Base-by-base conservation (phyloP, 1,140 invertebrate genomes). In the Arctopsyche grandis region DNA sequence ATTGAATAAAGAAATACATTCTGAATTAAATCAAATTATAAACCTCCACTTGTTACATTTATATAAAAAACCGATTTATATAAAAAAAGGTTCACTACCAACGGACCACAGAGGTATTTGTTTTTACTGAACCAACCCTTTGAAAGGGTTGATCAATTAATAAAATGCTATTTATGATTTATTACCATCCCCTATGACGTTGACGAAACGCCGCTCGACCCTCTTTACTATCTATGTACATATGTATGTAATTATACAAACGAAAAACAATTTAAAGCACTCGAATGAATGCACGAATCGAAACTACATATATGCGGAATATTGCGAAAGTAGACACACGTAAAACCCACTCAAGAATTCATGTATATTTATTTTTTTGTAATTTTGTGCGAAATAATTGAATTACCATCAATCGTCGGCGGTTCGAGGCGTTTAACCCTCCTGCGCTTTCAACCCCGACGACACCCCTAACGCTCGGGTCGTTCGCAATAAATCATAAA, bases 151-250 rank as follows among this genome's bases (percentile, higher is more conserved):
- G 75, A 75, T 66, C 80, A 81, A 81, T 81, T 81, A 81, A 81
- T 81, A 81, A 81, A 81, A 77, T 71, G 43, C 77, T 79, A 73
- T 79, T 81, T 79, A 81, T 81, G 80, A 81, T 81, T 79, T 81
- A 81, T 81, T 74, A 66, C 80, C 52, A 10, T 77, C 69, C 63
- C 44, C 48, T 74, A 56, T 16, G 44, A 74, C 63, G 63, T 66
- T 74, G 71, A 74, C 48, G 48, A 74, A 74, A 74, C 44, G 19
- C 44, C 24, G 14, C 24, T 12, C 38, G 22, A 56, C 71, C 71
- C 71, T 46, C 24, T 29, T 48, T 24, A 26, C 63, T 24, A 26
- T 66, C 24, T 60, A n/a, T n/a, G n/a, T n/a, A n/a, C n/a, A n/a
- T n/a, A n/a, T n/a, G n/a, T n/a, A n/a, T n/a, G n/a, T n/a, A 21